A percentile compares a stretch with the other conserved stretches of the same genome.
phyloP scores from a whole-genome alignment of 2,113 vertebrate species.

The Montifringilla adamsi region DNA sequence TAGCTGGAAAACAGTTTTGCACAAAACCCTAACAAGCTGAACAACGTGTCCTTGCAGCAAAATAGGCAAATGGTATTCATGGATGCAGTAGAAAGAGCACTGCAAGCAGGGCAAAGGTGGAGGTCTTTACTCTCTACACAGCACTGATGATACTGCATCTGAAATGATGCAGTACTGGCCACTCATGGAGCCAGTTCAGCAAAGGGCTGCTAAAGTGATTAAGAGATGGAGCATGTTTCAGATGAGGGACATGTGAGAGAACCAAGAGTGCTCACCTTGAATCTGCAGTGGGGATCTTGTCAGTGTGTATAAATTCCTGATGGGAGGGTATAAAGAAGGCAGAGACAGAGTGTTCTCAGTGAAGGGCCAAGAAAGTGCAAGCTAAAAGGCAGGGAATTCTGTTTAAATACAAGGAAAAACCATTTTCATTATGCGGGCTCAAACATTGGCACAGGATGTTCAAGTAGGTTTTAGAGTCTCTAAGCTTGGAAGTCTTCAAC shows the following conservation, averaged over 20 bases:
- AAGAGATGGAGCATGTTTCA: neutral
- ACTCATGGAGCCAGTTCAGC: neutral
- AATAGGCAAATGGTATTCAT: neutral
- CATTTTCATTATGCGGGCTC: rapidly evolving
- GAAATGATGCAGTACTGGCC: neutral
- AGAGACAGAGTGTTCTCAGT: neutral
- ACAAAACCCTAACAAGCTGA: neutral
- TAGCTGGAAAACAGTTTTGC: neutral
- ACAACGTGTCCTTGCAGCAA: neutral
- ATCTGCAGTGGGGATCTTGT: neutral
- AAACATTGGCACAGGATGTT: neutral
- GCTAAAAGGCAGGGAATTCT: neutral
- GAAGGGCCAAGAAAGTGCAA: neutral
- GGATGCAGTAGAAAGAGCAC: neutral
- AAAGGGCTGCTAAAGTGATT: neutral
- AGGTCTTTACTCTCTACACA: neutral
- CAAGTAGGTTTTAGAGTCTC: neutral
- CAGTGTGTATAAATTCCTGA: neutral
- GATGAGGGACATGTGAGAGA: neutral
- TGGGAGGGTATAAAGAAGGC: neutral
- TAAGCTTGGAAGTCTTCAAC: neutral
- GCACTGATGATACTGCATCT: too few species aligned
- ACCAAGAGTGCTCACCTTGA: neutral
- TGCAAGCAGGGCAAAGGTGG: neutral
- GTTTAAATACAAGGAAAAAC: neutral